These are phyloP conservation scores for Geotrupes spiniger DNA, from an alignment of 2,888 invertebrate genomes.

Conservation along the genomic window DNA sequence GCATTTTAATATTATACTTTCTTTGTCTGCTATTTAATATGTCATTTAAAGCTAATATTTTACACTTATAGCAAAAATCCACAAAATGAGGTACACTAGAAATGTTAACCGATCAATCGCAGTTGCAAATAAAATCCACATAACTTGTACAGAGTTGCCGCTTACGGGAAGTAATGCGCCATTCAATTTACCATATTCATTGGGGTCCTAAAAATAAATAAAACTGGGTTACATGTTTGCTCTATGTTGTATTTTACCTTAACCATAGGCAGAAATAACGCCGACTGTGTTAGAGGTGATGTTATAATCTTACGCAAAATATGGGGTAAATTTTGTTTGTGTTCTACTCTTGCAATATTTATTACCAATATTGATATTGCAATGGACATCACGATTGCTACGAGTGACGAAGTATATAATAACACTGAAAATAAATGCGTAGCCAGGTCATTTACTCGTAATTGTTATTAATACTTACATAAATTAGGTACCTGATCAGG, in stretches of 20 bases:
- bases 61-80: too few species aligned
- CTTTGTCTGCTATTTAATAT: background rate
- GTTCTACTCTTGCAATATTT: constrained; percentile 39
- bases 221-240: background rate
- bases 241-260: constrained; percentile 31
- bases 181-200: constrained; percentile 38
- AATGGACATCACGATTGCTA: constrained; percentile 36
- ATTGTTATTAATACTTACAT: constrained; percentile 39
- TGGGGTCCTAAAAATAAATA: constrained; percentile 25
- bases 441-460: too few species aligned
- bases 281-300: constrained; percentile 31
- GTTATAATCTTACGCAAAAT: constrained; percentile 36
- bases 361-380: constrained; percentile 40
- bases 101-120: constrained; percentile 43
- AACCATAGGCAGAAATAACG: constrained; percentile 38
- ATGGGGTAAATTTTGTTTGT: constrained; percentile 35
- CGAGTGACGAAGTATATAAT: constrained; percentile 39
- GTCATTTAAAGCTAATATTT: background rate
- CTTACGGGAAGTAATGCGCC: constrained; percentile 24
- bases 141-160: constrained; percentile 34
- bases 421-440: constrained; percentile 37
- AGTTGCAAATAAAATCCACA: constrained; percentile 41
- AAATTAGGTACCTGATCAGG: constrained; percentile 41
- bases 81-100: constrained; percentile 33
- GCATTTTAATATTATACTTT: too few species aligned